phyloP scores from a whole-genome alignment of 2,797 vertebrate species.

The Leptodactylus fallax region DNA sequence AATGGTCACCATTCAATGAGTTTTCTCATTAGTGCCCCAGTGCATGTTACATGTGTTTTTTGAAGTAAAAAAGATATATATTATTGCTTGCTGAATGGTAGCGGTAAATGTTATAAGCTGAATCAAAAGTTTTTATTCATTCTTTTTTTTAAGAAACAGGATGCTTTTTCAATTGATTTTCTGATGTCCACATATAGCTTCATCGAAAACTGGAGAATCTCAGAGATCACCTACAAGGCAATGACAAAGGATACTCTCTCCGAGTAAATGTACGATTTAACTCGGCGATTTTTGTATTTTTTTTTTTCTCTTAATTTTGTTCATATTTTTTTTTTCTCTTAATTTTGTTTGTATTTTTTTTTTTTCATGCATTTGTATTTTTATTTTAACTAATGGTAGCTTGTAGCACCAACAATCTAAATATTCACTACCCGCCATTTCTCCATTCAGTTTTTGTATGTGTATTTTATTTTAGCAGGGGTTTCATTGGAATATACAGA shows the following conservation, averaged over 20 bases:
- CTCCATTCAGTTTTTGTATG: conserved; percentile 53
- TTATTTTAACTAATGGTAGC: conserved; percentile 68
- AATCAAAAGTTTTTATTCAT: conserved; percentile 65
- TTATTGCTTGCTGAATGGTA: conserved; percentile 73
- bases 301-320: neutral
- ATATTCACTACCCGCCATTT: conserved; percentile 69
- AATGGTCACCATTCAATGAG: conserved; percentile 2
- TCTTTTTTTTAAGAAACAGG: conserved; percentile 70
- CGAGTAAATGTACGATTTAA: conserved; percentile 79
- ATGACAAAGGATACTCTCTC: conserved; percentile 79
- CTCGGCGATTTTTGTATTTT: conserved; percentile 69
- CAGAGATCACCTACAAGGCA: conserved; percentile 79
- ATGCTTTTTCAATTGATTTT: conserved; percentile 80
- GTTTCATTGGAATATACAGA: conserved; percentile 71
- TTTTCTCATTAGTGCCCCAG: neutral
- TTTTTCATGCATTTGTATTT: conserved; percentile 62
- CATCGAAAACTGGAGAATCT: conserved; percentile 80
- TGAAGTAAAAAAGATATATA: conserved; percentile 65
- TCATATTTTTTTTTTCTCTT: neutral
- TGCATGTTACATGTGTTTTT: conserved; percentile 58
- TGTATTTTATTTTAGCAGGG: conserved; percentile 70
- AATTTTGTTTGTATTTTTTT: neutral
- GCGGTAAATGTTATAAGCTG: conserved; percentile 75
- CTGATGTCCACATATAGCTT: conserved; percentile 81
- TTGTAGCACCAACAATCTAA: conserved; percentile 71